Percentiles rank a stretch among this genome's conserved stretches.
These are phyloP conservation scores for Calyptommatus sinebrachiatus DNA, from an alignment of 2,113 vertebrate genomes.

Conservation along the genomic window DNA sequence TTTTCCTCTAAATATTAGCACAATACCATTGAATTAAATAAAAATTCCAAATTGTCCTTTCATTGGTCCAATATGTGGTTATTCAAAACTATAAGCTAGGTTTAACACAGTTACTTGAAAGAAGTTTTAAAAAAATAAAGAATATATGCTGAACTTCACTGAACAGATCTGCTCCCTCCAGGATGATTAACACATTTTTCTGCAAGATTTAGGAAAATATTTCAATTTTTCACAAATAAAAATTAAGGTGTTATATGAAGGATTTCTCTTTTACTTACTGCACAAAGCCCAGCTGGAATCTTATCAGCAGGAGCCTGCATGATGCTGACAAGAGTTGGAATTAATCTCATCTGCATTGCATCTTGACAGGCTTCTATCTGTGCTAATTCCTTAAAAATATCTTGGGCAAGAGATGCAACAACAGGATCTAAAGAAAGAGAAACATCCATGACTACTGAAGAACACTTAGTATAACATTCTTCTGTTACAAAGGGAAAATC, in stretches of 20 bases:
- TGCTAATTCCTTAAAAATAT: conserved; percentile 97
- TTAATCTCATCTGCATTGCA: conserved; percentile 96
- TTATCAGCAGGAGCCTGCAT: conserved; percentile 98
- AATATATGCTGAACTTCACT: not conserved
- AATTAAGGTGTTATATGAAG: not conserved
- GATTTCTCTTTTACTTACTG: conserved; percentile 75
- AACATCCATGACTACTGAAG: conserved; percentile 49
- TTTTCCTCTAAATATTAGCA: not conserved
- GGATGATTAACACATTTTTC: not conserved
- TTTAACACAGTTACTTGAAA: not conserved
- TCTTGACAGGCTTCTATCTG: conserved; percentile 95
- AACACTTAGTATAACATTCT: not conserved
- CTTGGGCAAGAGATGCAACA: conserved; percentile 94
- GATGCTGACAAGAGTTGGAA: conserved; percentile 96
- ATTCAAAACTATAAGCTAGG: not conserved
- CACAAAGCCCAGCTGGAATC: conserved; percentile 93
- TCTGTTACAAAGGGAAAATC: not conserved
- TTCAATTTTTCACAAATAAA: conserved; percentile 16
- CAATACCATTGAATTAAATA: too few relatives aligned
- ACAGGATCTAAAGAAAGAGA: conserved; percentile 85
- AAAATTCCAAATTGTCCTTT: not conserved
- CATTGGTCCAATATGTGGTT: not conserved
- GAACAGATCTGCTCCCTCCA: conserved; percentile 3
- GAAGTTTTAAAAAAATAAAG: not conserved
- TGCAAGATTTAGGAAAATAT: not conserved